Conservation (phyloP, 2,888 invertebrate species). For the Capitulum mitella region DNA sequence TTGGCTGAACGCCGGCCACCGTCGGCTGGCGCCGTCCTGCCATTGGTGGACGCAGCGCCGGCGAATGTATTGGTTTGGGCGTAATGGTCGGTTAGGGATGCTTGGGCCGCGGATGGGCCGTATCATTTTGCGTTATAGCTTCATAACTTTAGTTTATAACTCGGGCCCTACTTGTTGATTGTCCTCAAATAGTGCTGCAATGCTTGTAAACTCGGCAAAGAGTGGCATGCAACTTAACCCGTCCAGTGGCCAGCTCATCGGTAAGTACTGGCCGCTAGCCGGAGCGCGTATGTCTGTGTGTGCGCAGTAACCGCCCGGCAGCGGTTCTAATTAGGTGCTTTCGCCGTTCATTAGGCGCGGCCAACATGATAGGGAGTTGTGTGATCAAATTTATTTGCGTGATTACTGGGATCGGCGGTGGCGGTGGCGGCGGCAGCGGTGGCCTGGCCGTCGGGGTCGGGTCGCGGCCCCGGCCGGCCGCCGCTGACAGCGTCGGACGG, state of each 20-base stretch:
- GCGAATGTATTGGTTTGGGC: not conserved
- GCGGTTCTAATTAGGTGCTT: not conserved
- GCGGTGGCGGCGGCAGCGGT: not conserved
- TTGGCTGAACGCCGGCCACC: not conserved
- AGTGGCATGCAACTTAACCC: constrained; percentile 20
- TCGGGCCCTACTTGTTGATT: constrained; percentile 15
- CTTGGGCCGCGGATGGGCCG: constrained; percentile 11
- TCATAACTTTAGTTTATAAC: constrained; percentile 25
- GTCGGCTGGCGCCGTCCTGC: not conserved
- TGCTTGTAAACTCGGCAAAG: constrained; percentile 24
- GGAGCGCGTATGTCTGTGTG: too few relatives aligned
- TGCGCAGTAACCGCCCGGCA: not conserved
- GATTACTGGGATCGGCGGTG: not conserved
- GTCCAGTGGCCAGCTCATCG: not conserved
- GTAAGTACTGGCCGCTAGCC: not conserved
- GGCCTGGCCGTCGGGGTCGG: not conserved
- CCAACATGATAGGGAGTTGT: constrained; percentile 15
- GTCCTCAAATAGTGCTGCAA: constrained; percentile 9
- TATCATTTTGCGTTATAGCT: constrained; percentile 25
- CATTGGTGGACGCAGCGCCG: not conserved
- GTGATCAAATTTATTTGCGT: constrained; percentile 23
- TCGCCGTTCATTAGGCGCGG: constrained; percentile 1
- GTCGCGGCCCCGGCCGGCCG: not conserved
- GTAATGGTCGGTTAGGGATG: constrained; percentile 22
- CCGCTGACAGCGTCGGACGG: too few relatives aligned